These are phyloP conservation scores for Papilio xuthus DNA, from an alignment of 1,140 invertebrate genomes.

Conservation along the genomic window DNA sequence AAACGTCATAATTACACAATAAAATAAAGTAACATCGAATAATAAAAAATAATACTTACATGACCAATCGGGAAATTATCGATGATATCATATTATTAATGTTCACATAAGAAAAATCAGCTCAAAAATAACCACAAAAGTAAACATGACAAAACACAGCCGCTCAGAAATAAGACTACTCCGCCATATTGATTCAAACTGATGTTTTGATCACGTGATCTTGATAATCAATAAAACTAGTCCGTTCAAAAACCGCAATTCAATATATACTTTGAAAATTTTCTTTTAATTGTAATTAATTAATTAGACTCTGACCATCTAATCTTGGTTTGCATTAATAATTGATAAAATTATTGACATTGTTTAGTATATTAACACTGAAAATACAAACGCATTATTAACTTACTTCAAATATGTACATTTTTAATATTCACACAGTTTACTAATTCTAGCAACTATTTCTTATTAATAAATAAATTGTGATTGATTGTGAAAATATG, in stretches of 20 bases:
- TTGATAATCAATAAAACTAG: constrained; percentile 70
- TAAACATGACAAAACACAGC: constrained; percentile 80
- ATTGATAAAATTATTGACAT: too few relatives aligned
- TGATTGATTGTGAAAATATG: not conserved
- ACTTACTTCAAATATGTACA: not conserved
- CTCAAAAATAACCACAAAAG: constrained; percentile 71
- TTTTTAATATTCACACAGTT: not conserved
- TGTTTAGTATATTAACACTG: not conserved
- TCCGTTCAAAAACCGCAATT: constrained; percentile 48
- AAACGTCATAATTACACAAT: constrained; percentile 29
- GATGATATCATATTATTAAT: constrained; percentile 88
- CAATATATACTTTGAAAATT: too few relatives aligned
- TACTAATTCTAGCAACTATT: too few relatives aligned
- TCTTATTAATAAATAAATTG: not conserved
- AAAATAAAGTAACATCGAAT: constrained; percentile 29
- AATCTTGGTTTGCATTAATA: not conserved
- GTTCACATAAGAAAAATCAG: constrained; percentile 67
- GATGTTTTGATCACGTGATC: constrained; percentile 81
- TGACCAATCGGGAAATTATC: constrained; percentile 87
- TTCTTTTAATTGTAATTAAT: too few relatives aligned
- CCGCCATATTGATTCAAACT: constrained; percentile 73
- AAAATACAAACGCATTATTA: not conserved
- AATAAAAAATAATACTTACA: constrained; percentile 83
- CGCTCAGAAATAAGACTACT: constrained; percentile 62
- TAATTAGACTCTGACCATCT: not conserved